phyloP scores from a whole-genome alignment of 2,113 vertebrate genomes.

The Anguilla rostrata region DNA sequence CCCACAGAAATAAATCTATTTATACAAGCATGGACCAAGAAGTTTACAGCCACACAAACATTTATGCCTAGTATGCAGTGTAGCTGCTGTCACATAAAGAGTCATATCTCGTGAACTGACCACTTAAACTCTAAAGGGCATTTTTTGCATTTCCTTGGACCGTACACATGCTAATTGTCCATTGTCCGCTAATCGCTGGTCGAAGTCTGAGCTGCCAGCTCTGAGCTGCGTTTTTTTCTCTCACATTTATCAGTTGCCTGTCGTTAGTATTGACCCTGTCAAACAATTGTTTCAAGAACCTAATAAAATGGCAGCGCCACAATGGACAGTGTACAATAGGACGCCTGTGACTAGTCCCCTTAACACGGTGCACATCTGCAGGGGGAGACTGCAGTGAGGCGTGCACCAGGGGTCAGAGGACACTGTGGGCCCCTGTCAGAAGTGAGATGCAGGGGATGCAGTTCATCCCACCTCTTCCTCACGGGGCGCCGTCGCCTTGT shows the following conservation, averaged over 20 bases:
- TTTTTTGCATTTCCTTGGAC: not conserved
- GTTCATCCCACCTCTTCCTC: not conserved
- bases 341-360: not conserved
- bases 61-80: too few species aligned
- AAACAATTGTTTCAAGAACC: not conserved
- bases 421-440: conserved; percentile 8
- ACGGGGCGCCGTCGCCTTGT: too few species aligned
- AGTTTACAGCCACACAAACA: too few species aligned
- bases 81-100: not conserved
- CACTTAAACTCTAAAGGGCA: not conserved
- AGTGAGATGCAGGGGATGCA: not conserved
- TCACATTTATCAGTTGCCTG: not conserved
- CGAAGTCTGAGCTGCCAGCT: not conserved
- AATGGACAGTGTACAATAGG: not conserved
- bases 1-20: not conserved
- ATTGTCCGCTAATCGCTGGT: not conserved
- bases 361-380: conserved; percentile 6
- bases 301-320: not conserved
- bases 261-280: not conserved
- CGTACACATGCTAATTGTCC: not conserved
- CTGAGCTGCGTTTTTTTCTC: not conserved
- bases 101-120: not conserved
- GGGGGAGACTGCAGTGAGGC: not conserved
- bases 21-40: too few species aligned
- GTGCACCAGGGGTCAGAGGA: too few species aligned